Conservation (phyloP, 2,797 vertebrate species). For the Molossus alvarezi region DNA sequence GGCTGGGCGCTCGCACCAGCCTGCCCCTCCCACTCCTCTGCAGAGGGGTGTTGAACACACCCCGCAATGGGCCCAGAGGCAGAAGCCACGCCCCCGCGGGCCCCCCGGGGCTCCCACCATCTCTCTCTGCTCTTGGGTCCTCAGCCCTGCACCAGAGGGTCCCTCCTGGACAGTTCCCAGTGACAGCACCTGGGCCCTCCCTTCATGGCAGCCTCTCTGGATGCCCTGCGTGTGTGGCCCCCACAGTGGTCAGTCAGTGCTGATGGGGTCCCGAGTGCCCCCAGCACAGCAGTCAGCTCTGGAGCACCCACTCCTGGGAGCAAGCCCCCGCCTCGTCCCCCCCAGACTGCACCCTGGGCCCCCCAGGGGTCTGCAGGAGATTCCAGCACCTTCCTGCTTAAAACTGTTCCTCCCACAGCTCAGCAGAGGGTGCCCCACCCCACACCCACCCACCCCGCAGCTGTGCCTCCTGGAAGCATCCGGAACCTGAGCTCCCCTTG, state of each 20-base stretch:
- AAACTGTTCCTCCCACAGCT: neutral
- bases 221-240: neutral
- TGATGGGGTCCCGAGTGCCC: neutral
- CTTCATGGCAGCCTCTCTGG: neutral
- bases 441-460: neutral
- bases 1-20: accelerated
- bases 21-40: neutral
- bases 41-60: neutral
- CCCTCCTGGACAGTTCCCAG: neutral
- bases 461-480: neutral
- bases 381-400: neutral
- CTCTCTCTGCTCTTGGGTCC: neutral
- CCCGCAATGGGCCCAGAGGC: neutral
- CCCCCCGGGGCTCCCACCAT: neutral
- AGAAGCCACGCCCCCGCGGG: accelerated
- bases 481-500: accelerated
- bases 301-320: neutral
- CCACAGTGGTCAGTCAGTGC: neutral
- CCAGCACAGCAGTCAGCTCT: neutral
- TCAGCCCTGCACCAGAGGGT: neutral
- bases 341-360: neutral
- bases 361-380: too few relatives aligned
- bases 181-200: neutral
- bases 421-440: accelerated
- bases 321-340: accelerated